Evolutionary conservation across 2,888 invertebrate species (phyloP).

Genomic region (Cantharis rufa): DNA sequence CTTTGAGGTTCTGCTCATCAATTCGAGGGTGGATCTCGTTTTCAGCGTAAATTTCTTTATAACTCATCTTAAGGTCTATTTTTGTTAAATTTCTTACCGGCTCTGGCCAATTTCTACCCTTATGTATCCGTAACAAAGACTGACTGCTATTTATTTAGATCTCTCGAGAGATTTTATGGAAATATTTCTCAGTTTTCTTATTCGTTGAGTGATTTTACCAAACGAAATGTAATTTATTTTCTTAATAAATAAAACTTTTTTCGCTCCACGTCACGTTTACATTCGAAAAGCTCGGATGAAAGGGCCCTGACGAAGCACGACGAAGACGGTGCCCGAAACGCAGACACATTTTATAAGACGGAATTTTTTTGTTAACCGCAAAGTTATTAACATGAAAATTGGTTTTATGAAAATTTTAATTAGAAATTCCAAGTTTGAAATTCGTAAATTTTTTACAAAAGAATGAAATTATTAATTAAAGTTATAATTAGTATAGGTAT

Average conservation of each 20-base stretch:
- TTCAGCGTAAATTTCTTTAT: conserved; percentile 43
- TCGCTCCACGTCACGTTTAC: background rate
- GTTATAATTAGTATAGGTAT: background rate
- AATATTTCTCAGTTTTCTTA: conserved; percentile 52
- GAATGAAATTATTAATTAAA: background rate
- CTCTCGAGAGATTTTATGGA: conserved; percentile 54
- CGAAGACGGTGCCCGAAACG: background rate
- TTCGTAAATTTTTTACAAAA: background rate
- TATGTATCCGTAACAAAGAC: conserved; percentile 47
- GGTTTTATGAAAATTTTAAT: background rate
- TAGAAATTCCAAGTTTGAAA: background rate
- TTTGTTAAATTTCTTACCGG: conserved; percentile 31
- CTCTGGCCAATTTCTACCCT: conserved; percentile 39
- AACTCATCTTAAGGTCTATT: conserved; percentile 42
- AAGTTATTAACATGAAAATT: background rate
- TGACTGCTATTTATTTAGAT: conserved; percentile 51
- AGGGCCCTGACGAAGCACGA: too few relatives aligned
- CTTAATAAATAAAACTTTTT: conserved; percentile 1
- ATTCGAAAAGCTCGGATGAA: background rate
- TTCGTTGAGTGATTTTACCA: conserved; percentile 36
- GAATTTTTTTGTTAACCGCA: background rate
- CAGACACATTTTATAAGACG: background rate
- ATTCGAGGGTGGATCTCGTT: conserved; percentile 29
- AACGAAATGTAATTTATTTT: conserved; percentile 32
- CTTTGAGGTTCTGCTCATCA: conserved; percentile 30